Base-by-base conservation (phyloP, 2,888 invertebrate genomes). In the Salpingus planirostris region DNA sequence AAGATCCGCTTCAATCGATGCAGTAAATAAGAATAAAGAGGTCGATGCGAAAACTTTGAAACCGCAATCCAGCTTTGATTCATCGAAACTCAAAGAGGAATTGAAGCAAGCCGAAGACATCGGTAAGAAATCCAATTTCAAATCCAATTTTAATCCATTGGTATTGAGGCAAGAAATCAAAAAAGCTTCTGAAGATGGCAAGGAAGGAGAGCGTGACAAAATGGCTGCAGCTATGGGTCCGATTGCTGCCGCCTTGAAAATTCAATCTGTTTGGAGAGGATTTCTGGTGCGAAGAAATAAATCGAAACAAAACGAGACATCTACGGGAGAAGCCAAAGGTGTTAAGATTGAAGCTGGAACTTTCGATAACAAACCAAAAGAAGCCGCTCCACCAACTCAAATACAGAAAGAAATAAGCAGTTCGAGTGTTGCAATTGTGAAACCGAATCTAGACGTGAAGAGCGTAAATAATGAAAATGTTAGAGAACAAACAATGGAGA, bases 201-300 rank as follows among this genome's bases (percentile, higher is more conserved):
- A 11, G 15, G 12, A 18, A 13, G 23, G 15, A 7, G 15, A 26
- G n/a, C 14, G 15, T 13, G 14, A 24, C 12, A 21, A 29, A 14
- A 25, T 33, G 11, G 26, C 10, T 3, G 28, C 26, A 13, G 28
- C 25, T 13, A 21, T 24, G 13, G 28, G 24, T 7, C 8, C 36
- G 29, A 15, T 18, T 15, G 18, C 25, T 15, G 33, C 33, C 18
- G 26, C 31, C 13, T 25, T 21, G 15, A 44, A 38, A 24, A 44
- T 46, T 21, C 46, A 46, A 29, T 39, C 44, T 3, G 18, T 38
- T 11, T 46, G 55, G 55, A 42, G 50, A 31, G 56, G 51, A 1
- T 53, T 48, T 31, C 31, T 41, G 33, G 44, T 42, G 3, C 47
- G 54, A 30, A 54, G 49, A 42, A 38, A 44, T n/a, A n/a, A n/a